Conservation (phyloP, 37 sponge, comb jelly and placozoan genomes). For the Bolinopsis microptera region DNA sequence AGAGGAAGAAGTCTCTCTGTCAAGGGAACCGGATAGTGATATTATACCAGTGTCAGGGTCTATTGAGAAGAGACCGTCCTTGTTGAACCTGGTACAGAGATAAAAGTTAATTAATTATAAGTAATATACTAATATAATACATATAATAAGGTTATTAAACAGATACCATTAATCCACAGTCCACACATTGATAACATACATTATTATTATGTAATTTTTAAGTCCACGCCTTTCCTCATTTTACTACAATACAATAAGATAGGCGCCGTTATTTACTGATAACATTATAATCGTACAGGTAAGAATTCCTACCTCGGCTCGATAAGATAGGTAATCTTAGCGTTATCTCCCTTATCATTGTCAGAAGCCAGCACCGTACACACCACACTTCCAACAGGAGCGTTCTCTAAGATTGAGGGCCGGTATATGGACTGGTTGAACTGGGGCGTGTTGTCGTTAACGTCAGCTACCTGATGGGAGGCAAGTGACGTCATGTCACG, state of each 20-base stretch:
- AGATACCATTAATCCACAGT: no score
- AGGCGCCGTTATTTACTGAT: no score
- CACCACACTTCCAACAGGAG: conserved; percentile 24
- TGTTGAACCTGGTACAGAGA: conserved; percentile 46
- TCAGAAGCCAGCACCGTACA: conserved; percentile 42
- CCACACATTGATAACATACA: no score
- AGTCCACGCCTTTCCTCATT: background rate
- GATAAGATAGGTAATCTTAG: background rate
- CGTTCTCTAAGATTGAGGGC: conserved; percentile 26
- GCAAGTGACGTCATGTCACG: background rate
- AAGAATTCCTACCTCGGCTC: conserved; percentile 63
- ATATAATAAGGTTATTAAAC: no score
- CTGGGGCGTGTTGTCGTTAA: conserved; percentile 57
- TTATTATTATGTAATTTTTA: no score
- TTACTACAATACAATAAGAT: background rate
- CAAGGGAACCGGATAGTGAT: background rate
- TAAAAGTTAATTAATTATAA: no score
- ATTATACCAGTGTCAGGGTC: conserved; percentile 43
- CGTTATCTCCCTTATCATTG: conserved; percentile 25
- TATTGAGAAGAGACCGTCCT: conserved; percentile 22
- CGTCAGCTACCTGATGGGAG: conserved; percentile 13
- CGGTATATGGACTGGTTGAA: conserved; percentile 50
- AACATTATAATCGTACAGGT: no score
- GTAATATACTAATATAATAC: no score
- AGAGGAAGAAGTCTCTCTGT: conserved; percentile 36